Percentiles rank a stretch among this genome's conserved stretches.
These are phyloP conservation scores for Thymallus thymallus DNA, from an alignment of 2,113 vertebrate genomes.

Conservation along the genomic window DNA sequence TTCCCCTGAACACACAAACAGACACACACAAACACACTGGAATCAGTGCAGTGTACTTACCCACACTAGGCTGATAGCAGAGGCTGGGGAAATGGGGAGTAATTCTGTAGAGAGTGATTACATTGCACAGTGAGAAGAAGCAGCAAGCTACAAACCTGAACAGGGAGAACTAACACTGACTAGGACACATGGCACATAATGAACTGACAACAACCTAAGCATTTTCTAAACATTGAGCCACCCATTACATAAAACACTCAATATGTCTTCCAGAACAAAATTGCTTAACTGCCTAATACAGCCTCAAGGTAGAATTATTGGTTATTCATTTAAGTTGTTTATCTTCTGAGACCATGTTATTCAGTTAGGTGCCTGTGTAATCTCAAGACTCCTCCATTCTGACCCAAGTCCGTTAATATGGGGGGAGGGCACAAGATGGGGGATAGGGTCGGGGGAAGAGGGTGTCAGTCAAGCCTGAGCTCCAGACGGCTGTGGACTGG, in stretches of 20 bases:
- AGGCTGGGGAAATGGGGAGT: not conserved
- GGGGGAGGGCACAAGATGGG: conserved; percentile 44
- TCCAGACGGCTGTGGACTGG: conserved; percentile 58
- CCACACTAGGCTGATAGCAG: not conserved
- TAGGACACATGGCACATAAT: not conserved
- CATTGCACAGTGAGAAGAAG: too few species aligned
- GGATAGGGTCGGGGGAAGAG: conserved; percentile 26
- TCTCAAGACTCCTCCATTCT: conserved; percentile 35
- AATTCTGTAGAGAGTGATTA: too few species aligned
- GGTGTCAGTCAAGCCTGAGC: conserved; percentile 24
- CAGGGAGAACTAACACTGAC: too few species aligned
- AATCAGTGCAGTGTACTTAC: too few species aligned
- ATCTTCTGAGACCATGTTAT: too few species aligned
- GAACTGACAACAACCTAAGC: not conserved
- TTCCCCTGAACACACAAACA: not conserved
- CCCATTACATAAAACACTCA: too few species aligned
- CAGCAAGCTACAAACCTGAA: too few species aligned
- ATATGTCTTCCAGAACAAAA: too few species aligned
- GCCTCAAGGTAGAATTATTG: too few species aligned
- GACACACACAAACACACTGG: not conserved
- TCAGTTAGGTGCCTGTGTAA: conserved; percentile 27
- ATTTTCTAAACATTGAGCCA: too few species aligned
- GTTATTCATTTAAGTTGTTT: too few species aligned
- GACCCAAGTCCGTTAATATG: conserved; percentile 41
- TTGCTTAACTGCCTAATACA: too few species aligned